Evolutionary conservation across 2,113 vertebrate species (phyloP).

Genomic region (Rhea pennata): DNA sequence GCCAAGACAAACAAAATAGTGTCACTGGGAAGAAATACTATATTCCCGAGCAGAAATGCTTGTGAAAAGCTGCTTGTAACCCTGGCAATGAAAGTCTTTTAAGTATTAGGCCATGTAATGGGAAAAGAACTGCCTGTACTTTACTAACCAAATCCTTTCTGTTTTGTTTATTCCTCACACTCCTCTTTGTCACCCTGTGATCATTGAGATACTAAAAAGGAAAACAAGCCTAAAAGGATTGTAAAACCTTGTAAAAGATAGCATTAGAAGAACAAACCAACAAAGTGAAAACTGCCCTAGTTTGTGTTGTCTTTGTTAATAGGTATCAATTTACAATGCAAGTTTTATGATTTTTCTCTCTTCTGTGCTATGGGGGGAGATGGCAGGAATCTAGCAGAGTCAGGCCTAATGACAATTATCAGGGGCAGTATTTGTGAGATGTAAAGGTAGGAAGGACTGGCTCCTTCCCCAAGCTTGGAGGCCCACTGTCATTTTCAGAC

Average conservation of each 20-base stretch:
- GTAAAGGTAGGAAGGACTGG: neutral
- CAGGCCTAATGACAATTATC: neutral
- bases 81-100: conserved; percentile 72
- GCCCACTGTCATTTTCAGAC: neutral
- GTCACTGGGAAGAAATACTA: conserved; percentile 74
- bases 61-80: conserved; percentile 74
- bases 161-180: conserved; percentile 58
- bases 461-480: neutral
- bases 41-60: conserved; percentile 72
- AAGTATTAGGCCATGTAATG: conserved; percentile 46
- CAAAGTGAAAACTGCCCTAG: neutral
- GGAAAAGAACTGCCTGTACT: conserved; percentile 62
- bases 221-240: neutral
- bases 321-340: accelerated
- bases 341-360: neutral
- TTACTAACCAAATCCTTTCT: conserved; percentile 38
- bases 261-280: neutral
- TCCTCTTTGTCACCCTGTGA: conserved; percentile 12
- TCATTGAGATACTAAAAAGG: neutral
- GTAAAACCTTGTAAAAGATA: neutral
- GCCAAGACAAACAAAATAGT: conserved; percentile 76
- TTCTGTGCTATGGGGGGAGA: accelerated
- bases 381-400: neutral
- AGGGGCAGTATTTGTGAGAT: neutral
- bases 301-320: accelerated